Base-by-base conservation (phyloP, 2,888 invertebrate species). In the Stramonita haemastoma region DNA sequence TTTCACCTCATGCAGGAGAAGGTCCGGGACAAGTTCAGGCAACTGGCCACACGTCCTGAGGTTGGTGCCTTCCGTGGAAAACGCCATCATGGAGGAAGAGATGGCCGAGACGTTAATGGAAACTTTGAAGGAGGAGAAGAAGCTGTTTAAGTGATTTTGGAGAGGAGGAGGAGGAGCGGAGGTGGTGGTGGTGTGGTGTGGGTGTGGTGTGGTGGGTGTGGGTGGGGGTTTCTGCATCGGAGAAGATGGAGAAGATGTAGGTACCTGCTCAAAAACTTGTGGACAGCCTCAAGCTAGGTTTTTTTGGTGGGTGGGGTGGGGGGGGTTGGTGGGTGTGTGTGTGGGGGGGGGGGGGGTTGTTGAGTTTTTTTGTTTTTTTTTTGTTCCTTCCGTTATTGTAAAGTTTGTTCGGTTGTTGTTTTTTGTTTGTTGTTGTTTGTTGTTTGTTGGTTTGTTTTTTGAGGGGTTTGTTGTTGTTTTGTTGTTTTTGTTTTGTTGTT, bases 1-100 rank as follows among this genome's bases (percentile, higher is more conserved):
- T 96, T 96, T 92, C 95, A 96, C 87, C 93, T 96, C 56, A 96
- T 96, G 95, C 96, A 96, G 90, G 95, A 96, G 90, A 95, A 96
- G 89, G 94, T 96, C 13, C 91, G 94, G 6, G 90, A 92, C 26
- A 94, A 95, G 90, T 94, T 95, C 60, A 93, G 92, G 29, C 94
- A 94, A 90, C 90, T 96, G n/a, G 96, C 94, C 0, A 91, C 86
- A 46, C 95, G 94, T n/a, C 90, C 90, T 96, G 5, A 96, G 96
- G 11, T 60, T 89, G 70, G 5, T 66, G 87, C 26, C 87, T n/a
- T n/a, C 85, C 56, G 36, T n/a, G 46, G 32, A 85, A 19, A 66
- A 17, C 77, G 73, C 32, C 5, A n/a, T 29, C 26, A 17, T 86
- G 19, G 56, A 83, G 56, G 85, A 60, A 32, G 89, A 73, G 56